These are phyloP conservation scores for Chymomyza caudatula DNA, from an alignment of 2,888 invertebrate genomes.

Conservation along the genomic window DNA sequence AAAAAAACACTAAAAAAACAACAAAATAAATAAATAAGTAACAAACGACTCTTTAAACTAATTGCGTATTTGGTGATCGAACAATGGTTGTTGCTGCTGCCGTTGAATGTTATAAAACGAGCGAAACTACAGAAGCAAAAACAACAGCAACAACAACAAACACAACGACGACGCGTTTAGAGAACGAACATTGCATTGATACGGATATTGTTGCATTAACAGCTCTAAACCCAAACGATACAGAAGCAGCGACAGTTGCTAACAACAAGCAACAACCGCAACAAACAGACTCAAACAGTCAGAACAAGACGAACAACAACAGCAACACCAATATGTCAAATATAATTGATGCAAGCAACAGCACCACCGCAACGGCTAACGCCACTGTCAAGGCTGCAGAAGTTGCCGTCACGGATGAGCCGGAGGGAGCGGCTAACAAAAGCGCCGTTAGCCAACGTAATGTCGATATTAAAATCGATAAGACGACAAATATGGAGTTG, in stretches of 20 bases:
- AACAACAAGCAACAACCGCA: slow-evolving; percentile 34
- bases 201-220: slow-evolving; percentile 35
- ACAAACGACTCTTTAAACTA: slow-evolving; percentile 41
- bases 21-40: slow-evolving; percentile 21
- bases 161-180: slow-evolving; percentile 11
- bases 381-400: slow-evolving; percentile 26
- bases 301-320: slow-evolving; percentile 23
- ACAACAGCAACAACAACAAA: slow-evolving; percentile 10
- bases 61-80: slow-evolving; percentile 50
- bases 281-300: slow-evolving; percentile 29
- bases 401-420: slow-evolving; percentile 11
- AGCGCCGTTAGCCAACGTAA: slow-evolving; percentile 83
- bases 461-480: slow-evolving; percentile 80
- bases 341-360: slow-evolving; percentile 26
- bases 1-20: slow-evolving; percentile 31
- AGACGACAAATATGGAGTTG: slow-evolving; percentile 70
- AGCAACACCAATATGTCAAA: slow-evolving; percentile 38
- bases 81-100: slow-evolving; percentile 59
- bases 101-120: slow-evolving; percentile 43
- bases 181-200: slow-evolving; percentile 14
- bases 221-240: slow-evolving; percentile 30
- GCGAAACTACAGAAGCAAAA: slow-evolving; percentile 38
- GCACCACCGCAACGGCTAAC: slow-evolving; percentile 29
- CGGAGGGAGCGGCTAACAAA: slow-evolving; percentile 37
- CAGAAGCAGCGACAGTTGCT: slow-evolving; percentile 34